These are phyloP conservation scores for Selenia dentaria DNA, from an alignment of 2,888 invertebrate species.

Conservation along the genomic window DNA sequence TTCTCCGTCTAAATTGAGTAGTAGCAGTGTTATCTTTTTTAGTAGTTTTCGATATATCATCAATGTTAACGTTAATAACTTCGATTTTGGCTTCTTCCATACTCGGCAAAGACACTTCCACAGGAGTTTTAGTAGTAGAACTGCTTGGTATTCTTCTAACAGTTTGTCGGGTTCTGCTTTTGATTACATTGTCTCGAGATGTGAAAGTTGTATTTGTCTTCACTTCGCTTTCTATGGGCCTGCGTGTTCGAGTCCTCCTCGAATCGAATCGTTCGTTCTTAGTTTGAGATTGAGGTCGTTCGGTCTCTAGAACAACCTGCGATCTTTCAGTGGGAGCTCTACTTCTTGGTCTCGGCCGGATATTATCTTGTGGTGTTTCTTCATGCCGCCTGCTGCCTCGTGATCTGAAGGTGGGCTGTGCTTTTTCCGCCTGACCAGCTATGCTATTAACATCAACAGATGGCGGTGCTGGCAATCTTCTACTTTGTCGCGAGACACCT, in stretches of 20 bases:
- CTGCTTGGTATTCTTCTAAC: conserved; percentile 38
- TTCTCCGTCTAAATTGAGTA: conserved; percentile 60
- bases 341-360: conserved; percentile 57
- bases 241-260: conserved; percentile 68
- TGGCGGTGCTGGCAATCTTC: conserved; percentile 54
- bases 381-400: conserved; percentile 61
- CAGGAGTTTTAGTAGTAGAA: conserved; percentile 42
- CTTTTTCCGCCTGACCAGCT: conserved; percentile 47
- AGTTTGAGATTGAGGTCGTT: conserved; percentile 41
- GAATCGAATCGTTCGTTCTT: conserved; percentile 71
- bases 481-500: conserved; percentile 55
- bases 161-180: conserved; percentile 51
- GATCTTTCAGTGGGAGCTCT: conserved; percentile 43
- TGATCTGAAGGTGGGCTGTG: conserved; percentile 54
- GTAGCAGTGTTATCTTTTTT: conserved; percentile 48
- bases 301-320: conserved; percentile 40
- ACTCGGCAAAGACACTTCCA: conserved; percentile 45
- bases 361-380: conserved; percentile 48
- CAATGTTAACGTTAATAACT: conserved; percentile 53
- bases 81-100: conserved; percentile 60
- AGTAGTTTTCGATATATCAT: conserved; percentile 55
- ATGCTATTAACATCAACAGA: conserved; percentile 47
- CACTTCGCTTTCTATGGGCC: conserved; percentile 43
- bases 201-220: conserved; percentile 44
- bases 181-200: conserved; percentile 49